A percentile compares a stretch with the other conserved stretches of the same genome.
Evolutionary conservation across 2,797 vertebrate genomes (phyloP).

Genomic region (Sebastes trivittatus): DNA sequence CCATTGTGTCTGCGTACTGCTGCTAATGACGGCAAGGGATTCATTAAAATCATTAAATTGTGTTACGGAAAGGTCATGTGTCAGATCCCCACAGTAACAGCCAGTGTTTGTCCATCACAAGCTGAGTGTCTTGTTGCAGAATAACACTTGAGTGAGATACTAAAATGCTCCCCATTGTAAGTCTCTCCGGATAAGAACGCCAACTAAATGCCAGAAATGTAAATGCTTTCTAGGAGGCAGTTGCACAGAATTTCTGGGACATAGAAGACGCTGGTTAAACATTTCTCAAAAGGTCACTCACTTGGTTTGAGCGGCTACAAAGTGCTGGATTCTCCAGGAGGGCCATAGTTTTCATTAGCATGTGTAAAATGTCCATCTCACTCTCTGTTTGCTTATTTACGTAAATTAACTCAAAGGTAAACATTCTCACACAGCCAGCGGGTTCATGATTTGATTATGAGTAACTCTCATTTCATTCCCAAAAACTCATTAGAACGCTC

Average conservation of each 20-base stretch:
- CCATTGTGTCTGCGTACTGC: not conserved
- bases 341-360: not conserved
- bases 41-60: not conserved
- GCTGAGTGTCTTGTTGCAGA: not conserved
- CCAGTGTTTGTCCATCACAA: slow-evolving; percentile 3
- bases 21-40: not conserved
- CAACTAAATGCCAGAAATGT: slow-evolving; percentile 23
- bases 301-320: not conserved
- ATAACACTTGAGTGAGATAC: not conserved
- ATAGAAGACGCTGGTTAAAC: not conserved
- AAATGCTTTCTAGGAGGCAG: slow-evolving; percentile 27
- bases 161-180: not conserved
- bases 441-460: slow-evolving; percentile 47
- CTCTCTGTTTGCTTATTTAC: slow-evolving; percentile 11
- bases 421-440: not conserved
- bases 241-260: not conserved
- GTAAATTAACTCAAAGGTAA: slow-evolving; percentile 19
- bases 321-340: not conserved
- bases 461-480: slow-evolving; percentile 10
- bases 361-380: not conserved
- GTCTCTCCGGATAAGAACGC: slow-evolving; percentile 3
- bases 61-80: slow-evolving; percentile 1
- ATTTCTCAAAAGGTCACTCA: slow-evolving; percentile 39
- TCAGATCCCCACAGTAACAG: not conserved
- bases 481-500: slow-evolving; percentile 28